phyloP scores from a whole-genome alignment of 2,888 invertebrate genomes.

The Mycalesis mineus region DNA sequence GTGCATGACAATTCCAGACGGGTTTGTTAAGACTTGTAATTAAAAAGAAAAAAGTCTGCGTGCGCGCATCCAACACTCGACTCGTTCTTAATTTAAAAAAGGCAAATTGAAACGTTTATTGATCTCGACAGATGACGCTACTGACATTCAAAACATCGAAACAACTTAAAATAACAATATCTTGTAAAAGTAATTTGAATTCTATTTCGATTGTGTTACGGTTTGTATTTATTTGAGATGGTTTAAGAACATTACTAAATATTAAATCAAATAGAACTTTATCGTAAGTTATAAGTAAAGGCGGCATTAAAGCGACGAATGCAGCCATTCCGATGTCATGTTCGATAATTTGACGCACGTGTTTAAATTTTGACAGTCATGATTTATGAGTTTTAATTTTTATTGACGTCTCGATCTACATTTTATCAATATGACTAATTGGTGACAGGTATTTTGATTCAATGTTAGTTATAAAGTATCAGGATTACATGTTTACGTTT shows the following conservation, averaged over 20 bases:
- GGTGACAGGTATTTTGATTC: neutral
- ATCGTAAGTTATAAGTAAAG: conserved; percentile 24
- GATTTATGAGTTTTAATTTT: conserved; percentile 27
- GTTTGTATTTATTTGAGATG: neutral
- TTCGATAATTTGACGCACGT: conserved; percentile 36
- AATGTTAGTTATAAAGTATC: too few relatives aligned
- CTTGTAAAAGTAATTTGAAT: neutral
- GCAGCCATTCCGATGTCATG: conserved; percentile 32
- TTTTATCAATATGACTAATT: conserved; percentile 1
- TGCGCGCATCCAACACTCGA: conserved; percentile 30
- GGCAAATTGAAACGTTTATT: conserved; percentile 45
- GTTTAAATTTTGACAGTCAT: conserved; percentile 31
- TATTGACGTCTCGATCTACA: conserved; percentile 14
- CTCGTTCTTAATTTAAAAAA: conserved; percentile 29
- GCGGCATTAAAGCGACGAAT: conserved; percentile 26
- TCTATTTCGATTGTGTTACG: neutral
- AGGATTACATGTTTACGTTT: too few relatives aligned
- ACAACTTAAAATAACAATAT: neutral
- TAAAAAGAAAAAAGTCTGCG: conserved; percentile 23
- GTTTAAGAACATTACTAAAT: conserved; percentile 4
- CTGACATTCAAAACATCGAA: conserved; percentile 24
- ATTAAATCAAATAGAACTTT: conserved; percentile 24
- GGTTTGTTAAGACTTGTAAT: conserved; percentile 27
- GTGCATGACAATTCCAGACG: conserved; percentile 31
- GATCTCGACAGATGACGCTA: conserved; percentile 51